A percentile compares a stretch with the other conserved stretches of the same genome.
These are phyloP conservation scores for Diceros bicornis DNA, from an alignment of 2,797 vertebrate species.

Conservation along the genomic window DNA sequence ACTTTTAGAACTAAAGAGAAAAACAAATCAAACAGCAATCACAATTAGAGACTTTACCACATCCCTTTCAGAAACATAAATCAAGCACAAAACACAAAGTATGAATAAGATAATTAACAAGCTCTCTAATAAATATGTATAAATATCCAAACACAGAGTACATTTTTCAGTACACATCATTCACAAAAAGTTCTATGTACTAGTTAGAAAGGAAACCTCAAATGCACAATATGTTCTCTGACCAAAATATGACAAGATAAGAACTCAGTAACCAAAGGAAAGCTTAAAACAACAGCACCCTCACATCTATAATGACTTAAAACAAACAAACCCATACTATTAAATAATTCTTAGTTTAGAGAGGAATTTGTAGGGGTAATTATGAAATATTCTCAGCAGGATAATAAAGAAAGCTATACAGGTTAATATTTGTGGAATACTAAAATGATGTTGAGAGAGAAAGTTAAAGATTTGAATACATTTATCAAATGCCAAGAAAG, in stretches of 20 bases:
- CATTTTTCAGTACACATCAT: neutral
- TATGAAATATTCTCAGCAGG: neutral
- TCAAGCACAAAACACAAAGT: neutral
- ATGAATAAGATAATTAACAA: neutral
- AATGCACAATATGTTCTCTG: neutral
- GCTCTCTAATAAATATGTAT: neutral
- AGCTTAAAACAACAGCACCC: neutral
- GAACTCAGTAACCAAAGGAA: neutral
- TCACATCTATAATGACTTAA: neutral
- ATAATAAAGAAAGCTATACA: neutral
- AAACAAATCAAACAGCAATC: neutral
- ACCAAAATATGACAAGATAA: neutral
- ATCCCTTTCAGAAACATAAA: neutral
- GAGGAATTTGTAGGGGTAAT: neutral
- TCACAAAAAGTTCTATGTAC: neutral
- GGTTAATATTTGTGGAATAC: neutral
- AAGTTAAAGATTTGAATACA: neutral
- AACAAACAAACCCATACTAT: neutral
- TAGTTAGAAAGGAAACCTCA: neutral
- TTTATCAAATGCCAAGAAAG: neutral
- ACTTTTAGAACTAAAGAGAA: neutral
- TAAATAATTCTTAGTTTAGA: neutral
- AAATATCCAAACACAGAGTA: neutral
- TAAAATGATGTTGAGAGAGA: neutral
- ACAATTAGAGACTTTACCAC: neutral